A percentile compares a stretch with the other conserved stretches of the same genome.
These are phyloP conservation scores for Neoseiulus cucumeris DNA, from an alignment of 1,140 invertebrate genomes.

Conservation along the genomic window DNA sequence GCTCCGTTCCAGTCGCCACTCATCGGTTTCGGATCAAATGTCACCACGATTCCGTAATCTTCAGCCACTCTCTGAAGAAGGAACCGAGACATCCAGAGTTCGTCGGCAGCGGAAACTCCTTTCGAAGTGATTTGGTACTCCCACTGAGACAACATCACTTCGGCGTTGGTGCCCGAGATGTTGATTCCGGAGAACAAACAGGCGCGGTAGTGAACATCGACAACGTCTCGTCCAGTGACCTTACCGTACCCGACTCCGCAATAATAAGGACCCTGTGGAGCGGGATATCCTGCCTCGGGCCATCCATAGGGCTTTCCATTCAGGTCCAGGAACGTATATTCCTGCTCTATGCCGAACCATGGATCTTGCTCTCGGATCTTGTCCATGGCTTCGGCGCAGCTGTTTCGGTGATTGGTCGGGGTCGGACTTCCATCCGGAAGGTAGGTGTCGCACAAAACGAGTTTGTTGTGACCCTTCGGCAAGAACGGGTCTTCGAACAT, in stretches of 20 bases:
- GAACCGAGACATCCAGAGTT: slow-evolving; percentile 68
- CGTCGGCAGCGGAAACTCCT: slow-evolving; percentile 34
- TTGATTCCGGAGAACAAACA: slow-evolving; percentile 75
- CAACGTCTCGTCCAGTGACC: slow-evolving; percentile 77
- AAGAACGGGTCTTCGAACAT: slow-evolving; percentile 91
- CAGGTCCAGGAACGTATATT: slow-evolving; percentile 77
- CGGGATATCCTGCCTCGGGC: slow-evolving; percentile 81
- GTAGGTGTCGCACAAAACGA: slow-evolving; percentile 70
- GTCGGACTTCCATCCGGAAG: slow-evolving; percentile 51
- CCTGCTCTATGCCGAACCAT: slow-evolving; percentile 89
- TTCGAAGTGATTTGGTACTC: slow-evolving; percentile 30
- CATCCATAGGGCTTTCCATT: slow-evolving; percentile 70
- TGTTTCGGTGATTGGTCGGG: slow-evolving; percentile 50
- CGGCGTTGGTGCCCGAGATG: slow-evolving; percentile 74
- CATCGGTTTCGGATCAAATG: slow-evolving; percentile 69
- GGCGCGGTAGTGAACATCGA: slow-evolving; percentile 61
- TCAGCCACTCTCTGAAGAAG: slow-evolving; percentile 63
- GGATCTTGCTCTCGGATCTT: slow-evolving; percentile 42
- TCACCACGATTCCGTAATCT: slow-evolving; percentile 65
- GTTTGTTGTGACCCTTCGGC: slow-evolving; percentile 52
- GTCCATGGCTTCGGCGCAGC: slow-evolving; percentile 47
- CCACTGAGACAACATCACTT: slow-evolving; percentile 69
- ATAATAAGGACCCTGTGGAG: slow-evolving; percentile 47
- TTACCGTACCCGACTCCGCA: slow-evolving; percentile 86
- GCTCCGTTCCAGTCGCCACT: slow-evolving; percentile 68